Base-by-base conservation (phyloP, 2,888 invertebrate genomes). In the Minunthozetes semirufus region DNA sequence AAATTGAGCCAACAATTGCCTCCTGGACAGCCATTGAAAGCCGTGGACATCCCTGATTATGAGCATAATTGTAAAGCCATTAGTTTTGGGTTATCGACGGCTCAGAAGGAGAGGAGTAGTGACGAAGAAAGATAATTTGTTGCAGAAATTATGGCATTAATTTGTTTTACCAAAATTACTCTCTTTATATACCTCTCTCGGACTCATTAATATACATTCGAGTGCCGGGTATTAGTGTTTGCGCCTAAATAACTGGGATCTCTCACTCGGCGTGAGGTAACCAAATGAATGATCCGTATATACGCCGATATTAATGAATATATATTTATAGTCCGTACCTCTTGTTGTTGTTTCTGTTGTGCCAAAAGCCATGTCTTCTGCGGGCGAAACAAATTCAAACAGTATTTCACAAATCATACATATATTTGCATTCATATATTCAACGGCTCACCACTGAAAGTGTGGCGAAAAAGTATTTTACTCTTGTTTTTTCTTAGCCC, bases 261-360 rank as follows among this genome's bases (percentile, higher is more conserved):
- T 33, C 33, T 25, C 27, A 25, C 61, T 13, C 61, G 25, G 61
- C 61, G 61, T 61, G 61, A 61, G 61, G 61, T 61, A 61, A 61
- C 25, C 61, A 61, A 61, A 61, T 61, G 25, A 61, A 61, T 61
- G 61, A 61, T 61, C 27, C 8, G 33, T 33, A 33, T 33, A 33
- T 33, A 33, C 33, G 8, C 33, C 33, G 33, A 33, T 19, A 50
- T 19, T 50, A 15, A n/a, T 19, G n/a, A 50, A 50, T 19, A 50
- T 19, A 50, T 50, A 50, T 50, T 33, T 33, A 33, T 33, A 33
- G 33, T n/a, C 33, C 33, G 8, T 33, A 33, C 33, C 33, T 33
- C 33, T 33, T 33, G 33, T 33, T 33, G 33, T 33, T 33, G 33
- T 33, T 33, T 33, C 33, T 33, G 33, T 5, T 33, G n/a, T n/a